A percentile compares a stretch with the other conserved stretches of the same genome.
Conservation (phyloP, 2,888 invertebrate species). For the Cantharis lateralis region DNA sequence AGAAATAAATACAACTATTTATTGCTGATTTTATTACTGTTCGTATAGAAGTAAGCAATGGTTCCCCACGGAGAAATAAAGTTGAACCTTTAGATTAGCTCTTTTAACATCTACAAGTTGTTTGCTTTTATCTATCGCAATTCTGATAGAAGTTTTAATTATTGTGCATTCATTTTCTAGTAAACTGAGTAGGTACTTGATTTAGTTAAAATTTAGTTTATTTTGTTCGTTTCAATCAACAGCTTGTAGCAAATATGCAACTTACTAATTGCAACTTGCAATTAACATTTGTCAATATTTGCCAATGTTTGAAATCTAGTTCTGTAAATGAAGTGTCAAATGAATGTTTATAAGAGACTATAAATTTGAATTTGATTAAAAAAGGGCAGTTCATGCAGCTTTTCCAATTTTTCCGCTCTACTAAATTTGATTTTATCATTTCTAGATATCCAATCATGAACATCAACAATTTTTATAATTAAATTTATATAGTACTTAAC, state of each 20-base stretch:
- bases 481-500: too few relatives aligned
- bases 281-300: constrained; percentile 28
- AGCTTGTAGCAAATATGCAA: constrained; percentile 9
- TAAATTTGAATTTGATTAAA: constrained; percentile 11
- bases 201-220: not conserved
- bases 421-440: constrained; percentile 5
- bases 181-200: not conserved
- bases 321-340: constrained; percentile 18
- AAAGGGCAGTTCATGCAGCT: constrained; percentile 10
- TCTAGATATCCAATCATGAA: constrained; percentile 17
- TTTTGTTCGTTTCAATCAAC: constrained; percentile 12
- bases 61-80: constrained; percentile 8
- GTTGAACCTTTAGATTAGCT: constrained; percentile 9
- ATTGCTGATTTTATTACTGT: not conserved
- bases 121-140: not conserved
- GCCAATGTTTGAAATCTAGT: constrained; percentile 10
- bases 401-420: constrained; percentile 9
- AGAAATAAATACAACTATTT: not conserved
- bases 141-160: not conserved
- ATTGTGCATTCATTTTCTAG: not conserved
- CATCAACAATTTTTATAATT: constrained; percentile 13
- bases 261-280: constrained; percentile 23
- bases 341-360: not conserved
- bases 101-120: not conserved
- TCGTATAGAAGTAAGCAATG: not conserved